Evolutionary conservation across 2,113 vertebrate species (phyloP), one percentile per base, ranked within the genome.

Genomic region (Atherinomorus stipes): DNA sequence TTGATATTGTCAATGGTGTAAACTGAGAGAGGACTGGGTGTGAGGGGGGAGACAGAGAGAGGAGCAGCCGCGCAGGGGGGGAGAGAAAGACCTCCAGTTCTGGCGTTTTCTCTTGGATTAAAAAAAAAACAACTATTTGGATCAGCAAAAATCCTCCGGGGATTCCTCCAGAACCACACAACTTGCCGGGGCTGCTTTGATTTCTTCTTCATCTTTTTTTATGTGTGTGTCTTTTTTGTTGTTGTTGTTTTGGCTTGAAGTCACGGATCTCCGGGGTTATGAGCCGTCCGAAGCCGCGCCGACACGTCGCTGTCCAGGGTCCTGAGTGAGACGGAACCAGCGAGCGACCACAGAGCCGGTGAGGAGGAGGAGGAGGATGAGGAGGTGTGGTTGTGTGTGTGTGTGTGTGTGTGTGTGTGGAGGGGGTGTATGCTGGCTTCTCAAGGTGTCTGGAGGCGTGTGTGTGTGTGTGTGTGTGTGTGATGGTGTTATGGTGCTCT

Each of bases 221-320:
- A 5, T 34, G 5, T 57, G 22, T 23, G 11, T 23, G 11, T 63
- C 34, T 15, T 38, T 38, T 59, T 23, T 57, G 2, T 4, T 51
- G 26, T 25, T 13, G 50, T 7, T 19, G 1, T 44, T 45, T 22
- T 49, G 21, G 26, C 18, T 28, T 44, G 68, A 59, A 11, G 67
- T 87, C 72, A 79, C 72, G 28, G 38, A 78, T 85, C 81, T 75
- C 52, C 64, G 83, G 78, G 89, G 89, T 73, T 68, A 93, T 93
- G 93, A 90, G 75, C 90, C 87, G 90, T 89, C 90, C 85, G 81
- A 92, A 95, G 95, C 92, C 91, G 93, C 94, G 88, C 85, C 87
- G 92, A 93, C 94, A 91, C 93, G 91, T 83, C 90, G 92, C 90
- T 93, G 83, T 94, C 94, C 93, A 87, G 91, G 92, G 90, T 92